Percentiles rank a stretch among this genome's conserved stretches.
phyloP scores from a whole-genome alignment of 1,140 invertebrate species.

The Drusus annulatus region DNA sequence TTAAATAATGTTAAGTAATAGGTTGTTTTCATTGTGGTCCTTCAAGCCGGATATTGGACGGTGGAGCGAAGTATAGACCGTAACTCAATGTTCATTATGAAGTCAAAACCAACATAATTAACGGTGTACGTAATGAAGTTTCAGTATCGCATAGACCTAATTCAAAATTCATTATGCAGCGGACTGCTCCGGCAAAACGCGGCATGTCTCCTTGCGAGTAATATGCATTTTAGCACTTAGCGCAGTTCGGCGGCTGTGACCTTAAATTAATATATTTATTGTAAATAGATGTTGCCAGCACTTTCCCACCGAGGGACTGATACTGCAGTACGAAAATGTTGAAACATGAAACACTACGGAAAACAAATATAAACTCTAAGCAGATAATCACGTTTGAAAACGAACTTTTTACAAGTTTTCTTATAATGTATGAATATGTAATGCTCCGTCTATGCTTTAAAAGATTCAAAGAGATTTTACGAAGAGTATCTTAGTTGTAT shows the following conservation, averaged over 20 bases:
- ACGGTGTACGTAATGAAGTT: neutral
- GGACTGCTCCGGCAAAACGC: neutral
- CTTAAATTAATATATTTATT: neutral
- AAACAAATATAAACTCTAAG: too few relatives aligned
- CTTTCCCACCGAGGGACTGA: neutral
- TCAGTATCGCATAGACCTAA: neutral
- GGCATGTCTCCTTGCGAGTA: constrained; percentile 2
- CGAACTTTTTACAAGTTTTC: too few relatives aligned
- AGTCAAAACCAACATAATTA: too few relatives aligned
- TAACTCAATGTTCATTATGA: too few relatives aligned
- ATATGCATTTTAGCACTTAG: constrained; percentile 24
- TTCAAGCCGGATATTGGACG: too few relatives aligned
- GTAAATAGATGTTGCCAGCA: neutral
- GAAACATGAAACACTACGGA: too few relatives aligned
- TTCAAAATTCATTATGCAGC: neutral
- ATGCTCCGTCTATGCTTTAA: neutral
- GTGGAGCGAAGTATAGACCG: too few relatives aligned
- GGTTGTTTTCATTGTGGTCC: too few relatives aligned
- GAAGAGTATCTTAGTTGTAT: neutral
- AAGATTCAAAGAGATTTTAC: neutral
- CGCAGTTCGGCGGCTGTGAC: neutral
- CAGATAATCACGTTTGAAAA: too few relatives aligned
- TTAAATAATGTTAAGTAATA: too few relatives aligned
- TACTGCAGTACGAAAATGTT: too few relatives aligned
- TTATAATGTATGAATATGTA: neutral